A percentile compares a stretch with the other conserved stretches of the same genome.
These are phyloP conservation scores for Crambe crambe DNA, from an alignment of 37 sponge, comb jelly and placozoan species.

Conservation along the genomic window DNA sequence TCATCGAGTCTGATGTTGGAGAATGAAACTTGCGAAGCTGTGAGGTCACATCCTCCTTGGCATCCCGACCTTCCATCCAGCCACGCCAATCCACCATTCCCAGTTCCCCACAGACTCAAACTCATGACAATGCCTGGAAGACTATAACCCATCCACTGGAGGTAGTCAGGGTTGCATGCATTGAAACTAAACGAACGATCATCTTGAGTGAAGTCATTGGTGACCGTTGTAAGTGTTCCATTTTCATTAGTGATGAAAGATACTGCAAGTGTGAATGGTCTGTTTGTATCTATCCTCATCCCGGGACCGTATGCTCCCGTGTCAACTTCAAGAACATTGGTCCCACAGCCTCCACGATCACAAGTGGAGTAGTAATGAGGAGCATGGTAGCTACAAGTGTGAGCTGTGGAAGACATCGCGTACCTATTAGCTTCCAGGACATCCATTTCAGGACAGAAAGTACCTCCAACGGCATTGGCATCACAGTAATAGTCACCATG, in stretches of 20 bases:
- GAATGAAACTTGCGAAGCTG: too few relatives aligned
- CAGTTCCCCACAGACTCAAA: constrained; percentile 31
- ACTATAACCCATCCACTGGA: constrained; percentile 41
- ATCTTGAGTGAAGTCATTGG: constrained; percentile 19
- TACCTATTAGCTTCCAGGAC: too few relatives aligned
- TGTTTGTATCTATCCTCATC: constrained; percentile 24
- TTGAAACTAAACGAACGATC: constrained; percentile 7
- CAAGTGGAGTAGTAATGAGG: too few relatives aligned
- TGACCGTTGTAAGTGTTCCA: constrained; percentile 8
- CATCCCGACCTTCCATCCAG: too few relatives aligned
- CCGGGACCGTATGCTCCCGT: constrained; percentile 14
- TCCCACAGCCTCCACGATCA: constrained; percentile 24
- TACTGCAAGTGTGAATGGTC: constrained; percentile 25
- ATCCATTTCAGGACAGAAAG: too few relatives aligned
- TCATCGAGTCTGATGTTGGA: too few relatives aligned
- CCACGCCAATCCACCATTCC: too few relatives aligned
- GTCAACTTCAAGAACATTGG: constrained; percentile 19
- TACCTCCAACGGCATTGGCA: too few relatives aligned
- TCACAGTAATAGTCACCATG: too few relatives aligned
- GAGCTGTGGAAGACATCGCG: too few relatives aligned
- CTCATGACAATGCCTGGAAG: constrained; percentile 37
- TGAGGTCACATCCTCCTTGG: too few relatives aligned
- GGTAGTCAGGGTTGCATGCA: constrained; percentile 21
- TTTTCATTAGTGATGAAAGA: constrained; percentile 12
- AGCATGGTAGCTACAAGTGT: too few relatives aligned